Base-by-base conservation (phyloP, 2,888 invertebrate species). In the Operophtera brumata region DNA sequence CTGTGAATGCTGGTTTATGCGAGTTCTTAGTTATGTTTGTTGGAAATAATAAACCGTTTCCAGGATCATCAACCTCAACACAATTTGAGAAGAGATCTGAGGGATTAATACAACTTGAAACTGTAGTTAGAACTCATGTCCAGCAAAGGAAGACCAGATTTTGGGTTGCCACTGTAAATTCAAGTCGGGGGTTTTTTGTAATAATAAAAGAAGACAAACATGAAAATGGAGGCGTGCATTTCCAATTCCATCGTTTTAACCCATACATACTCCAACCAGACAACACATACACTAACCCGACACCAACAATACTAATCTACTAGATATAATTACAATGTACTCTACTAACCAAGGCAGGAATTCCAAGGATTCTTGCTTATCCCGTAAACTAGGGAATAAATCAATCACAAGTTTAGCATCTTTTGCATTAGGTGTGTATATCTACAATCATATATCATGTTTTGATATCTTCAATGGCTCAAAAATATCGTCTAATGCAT, bases 341-440 rank as follows among this genome's bases (percentile, higher is more conserved):
- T 78, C 92, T 94, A 94, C 94, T 93, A 93, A 94, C 94, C 94
- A 94, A 92, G 94, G 94, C 86, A 93, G 92, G 92, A 93, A 94
- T 89, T 94, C 94, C 93, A 94, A 92, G 84, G 92, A 91, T 85
- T 94, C 94, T 91, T 92, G 92, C 91, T 94, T 94, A 92, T 94
- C 94, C 94, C 94, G 93, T 92, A 93, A 93, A 94, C 94, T 94
- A 93, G 90, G 86, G 86, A 90, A 91, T 86, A 88, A 87, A 87
- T 75, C 81, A 88, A 86, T 86, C 83, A 83, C 61, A 73, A 71
- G 67, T 82, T 83, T 84, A 86, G 81, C 69, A 73, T 77, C 67
- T 70, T n/a, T 63, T 71, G 69, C 64, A 72, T 52, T 51, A 42
- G 28, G 41, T 50, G 36, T 46, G 25, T 50, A 30, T 37, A 40